phyloP scores from a whole-genome alignment of 2,113 vertebrate species.

The Hirundichthys speculiger region DNA sequence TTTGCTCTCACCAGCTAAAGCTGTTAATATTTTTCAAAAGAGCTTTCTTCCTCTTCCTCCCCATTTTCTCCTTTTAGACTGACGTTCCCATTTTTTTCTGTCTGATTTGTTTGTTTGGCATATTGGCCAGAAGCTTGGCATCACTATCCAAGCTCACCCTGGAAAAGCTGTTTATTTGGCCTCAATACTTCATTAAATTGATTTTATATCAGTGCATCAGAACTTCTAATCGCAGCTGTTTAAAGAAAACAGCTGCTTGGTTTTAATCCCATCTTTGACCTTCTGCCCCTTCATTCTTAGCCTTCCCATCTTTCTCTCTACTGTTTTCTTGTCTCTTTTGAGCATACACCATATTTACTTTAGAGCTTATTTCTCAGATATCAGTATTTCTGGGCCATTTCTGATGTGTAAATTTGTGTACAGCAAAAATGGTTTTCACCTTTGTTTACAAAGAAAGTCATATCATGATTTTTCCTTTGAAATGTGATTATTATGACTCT shows the following conservation, averaged over 20 bases:
- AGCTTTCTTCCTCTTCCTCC: slow-evolving; percentile 10
- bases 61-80: slow-evolving; percentile 1
- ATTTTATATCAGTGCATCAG: slow-evolving; percentile 33
- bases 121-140: slow-evolving; percentile 39
- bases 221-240: slow-evolving; percentile 38
- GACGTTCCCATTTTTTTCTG: background rate
- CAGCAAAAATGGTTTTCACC: too few species aligned
- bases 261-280: slow-evolving; percentile 17
- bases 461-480: too few species aligned
- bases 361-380: background rate
- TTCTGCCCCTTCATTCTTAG: background rate
- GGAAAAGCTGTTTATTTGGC: slow-evolving; percentile 45
- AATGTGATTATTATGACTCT: too few species aligned
- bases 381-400: too few species aligned
- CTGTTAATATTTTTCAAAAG: slow-evolving; percentile 33
- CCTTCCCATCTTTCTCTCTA: background rate
- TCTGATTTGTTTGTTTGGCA: slow-evolving; percentile 50
- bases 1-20: slow-evolving; percentile 17
- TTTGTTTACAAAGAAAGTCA: too few species aligned
- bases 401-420: too few species aligned
- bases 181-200: slow-evolving; percentile 46
- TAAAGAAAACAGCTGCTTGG: slow-evolving; percentile 33
- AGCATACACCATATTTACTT: background rate
- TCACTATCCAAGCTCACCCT: slow-evolving; percentile 23
- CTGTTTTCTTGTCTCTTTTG: background rate